phyloP scores from a whole-genome alignment of 2,888 invertebrate species.

The Drepana falcataria region DNA sequence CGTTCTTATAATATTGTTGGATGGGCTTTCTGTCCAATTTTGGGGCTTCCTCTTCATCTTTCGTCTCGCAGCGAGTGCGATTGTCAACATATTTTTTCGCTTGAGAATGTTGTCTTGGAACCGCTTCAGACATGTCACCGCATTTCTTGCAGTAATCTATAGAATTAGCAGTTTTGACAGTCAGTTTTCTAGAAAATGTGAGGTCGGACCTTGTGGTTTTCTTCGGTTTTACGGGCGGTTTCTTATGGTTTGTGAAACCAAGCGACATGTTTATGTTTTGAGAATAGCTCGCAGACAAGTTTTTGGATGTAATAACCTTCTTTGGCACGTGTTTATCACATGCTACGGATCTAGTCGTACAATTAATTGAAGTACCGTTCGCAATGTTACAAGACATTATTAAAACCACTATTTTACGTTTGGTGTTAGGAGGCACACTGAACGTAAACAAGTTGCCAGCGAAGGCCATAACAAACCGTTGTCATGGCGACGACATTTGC shows the following conservation, averaged over 20 bases:
- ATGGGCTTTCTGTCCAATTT: conserved; percentile 14
- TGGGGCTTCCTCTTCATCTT: conserved; percentile 14
- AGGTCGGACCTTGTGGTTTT: conserved; percentile 54
- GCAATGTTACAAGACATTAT: conserved; percentile 13
- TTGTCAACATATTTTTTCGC: conserved; percentile 2
- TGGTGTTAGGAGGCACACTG: no score
- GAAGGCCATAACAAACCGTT: conserved; percentile 10
- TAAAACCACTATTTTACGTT: no score
- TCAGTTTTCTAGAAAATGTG: conserved; percentile 22
- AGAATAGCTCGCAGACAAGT: conserved; percentile 12
- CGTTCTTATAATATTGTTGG: conserved; percentile 58
- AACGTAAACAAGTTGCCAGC: no score
- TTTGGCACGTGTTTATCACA: conserved; percentile 24
- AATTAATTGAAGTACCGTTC: conserved; percentile 8
- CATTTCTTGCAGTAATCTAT: conserved; percentile 40
- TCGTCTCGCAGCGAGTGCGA: conserved; percentile 9
- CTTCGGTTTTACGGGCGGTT: conserved; percentile 23
- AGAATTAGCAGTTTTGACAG: conserved; percentile 2
- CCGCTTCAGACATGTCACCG: conserved; percentile 34
- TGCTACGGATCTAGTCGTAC: conserved; percentile 9
- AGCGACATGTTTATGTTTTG: conserved; percentile 36
- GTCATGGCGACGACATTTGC: conserved; percentile 19
- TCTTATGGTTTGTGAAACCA: conserved; percentile 25
- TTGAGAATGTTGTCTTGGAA: conserved; percentile 1
- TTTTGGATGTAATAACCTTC: conserved; percentile 41